These are phyloP conservation scores for Cherax quadricarinatus DNA, from an alignment of 1,140 invertebrate species.

Conservation along the genomic window DNA sequence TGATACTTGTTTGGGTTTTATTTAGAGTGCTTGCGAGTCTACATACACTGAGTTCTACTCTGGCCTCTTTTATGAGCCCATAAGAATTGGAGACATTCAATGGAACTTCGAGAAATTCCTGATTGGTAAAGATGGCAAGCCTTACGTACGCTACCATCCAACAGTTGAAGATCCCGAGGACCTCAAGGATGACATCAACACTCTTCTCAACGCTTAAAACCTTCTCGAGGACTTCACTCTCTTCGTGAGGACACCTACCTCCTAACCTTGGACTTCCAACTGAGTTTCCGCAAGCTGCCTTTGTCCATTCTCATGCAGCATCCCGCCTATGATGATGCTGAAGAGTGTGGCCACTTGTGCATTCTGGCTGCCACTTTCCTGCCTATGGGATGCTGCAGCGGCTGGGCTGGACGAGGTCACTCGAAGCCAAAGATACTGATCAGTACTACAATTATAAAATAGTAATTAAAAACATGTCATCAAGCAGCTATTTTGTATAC, in stretches of 20 bases:
- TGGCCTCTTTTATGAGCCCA: conserved; percentile 77
- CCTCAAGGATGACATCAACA: conserved; percentile 74
- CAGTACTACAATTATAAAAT: too few relatives aligned
- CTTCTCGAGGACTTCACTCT: conserved; percentile 51
- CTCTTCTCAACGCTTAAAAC: conserved; percentile 51
- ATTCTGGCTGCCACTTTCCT: conserved; percentile 34
- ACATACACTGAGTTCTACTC: conserved; percentile 56
- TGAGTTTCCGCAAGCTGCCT: not conserved
- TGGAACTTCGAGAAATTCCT: conserved; percentile 84
- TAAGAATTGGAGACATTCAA: conserved; percentile 78
- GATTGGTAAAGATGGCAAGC: conserved; percentile 77
- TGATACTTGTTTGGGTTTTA: too few relatives aligned
- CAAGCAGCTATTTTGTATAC: too few relatives aligned
- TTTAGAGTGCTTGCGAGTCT: conserved; percentile 56
- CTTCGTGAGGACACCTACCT: not conserved
- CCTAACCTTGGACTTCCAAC: not conserved
- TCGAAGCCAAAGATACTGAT: too few relatives aligned
- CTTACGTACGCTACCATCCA: conserved; percentile 74
- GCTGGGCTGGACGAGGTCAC: not conserved
- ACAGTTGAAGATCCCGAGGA: conserved; percentile 74
- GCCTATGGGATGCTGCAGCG: not conserved
- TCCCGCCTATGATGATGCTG: conserved; percentile 50
- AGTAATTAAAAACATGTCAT: too few relatives aligned
- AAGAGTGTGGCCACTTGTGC: conserved; percentile 43
- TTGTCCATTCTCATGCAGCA: conserved; percentile 4